phyloP scores from a whole-genome alignment of 30 jellyfish, hydroid and myxozoan genomes.

The Cassiopea andromeda region DNA sequence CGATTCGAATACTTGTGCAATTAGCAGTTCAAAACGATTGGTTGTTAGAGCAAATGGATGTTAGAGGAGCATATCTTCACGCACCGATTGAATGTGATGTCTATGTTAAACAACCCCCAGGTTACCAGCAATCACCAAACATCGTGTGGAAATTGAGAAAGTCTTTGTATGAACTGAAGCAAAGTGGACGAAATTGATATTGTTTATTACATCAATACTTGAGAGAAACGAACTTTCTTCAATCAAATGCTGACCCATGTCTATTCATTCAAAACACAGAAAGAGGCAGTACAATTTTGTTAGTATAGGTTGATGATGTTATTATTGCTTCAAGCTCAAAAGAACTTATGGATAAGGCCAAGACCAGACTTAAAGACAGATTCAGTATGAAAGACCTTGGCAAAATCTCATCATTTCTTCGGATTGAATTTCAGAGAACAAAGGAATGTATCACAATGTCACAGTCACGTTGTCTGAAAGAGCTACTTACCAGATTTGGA shows the following conservation, averaged over 20 bases:
- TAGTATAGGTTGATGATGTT: constrained; percentile 56
- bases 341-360: neutral
- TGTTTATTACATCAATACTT: constrained; percentile 12
- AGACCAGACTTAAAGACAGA: neutral
- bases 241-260: constrained; percentile 75
- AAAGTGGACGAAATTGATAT: constrained; percentile 80
- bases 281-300: neutral
- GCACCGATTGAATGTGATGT: constrained; percentile 67
- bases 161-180: constrained; percentile 76
- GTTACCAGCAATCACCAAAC: constrained; percentile 22
- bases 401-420: constrained; percentile 63
- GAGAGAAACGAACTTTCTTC: constrained; percentile 4
- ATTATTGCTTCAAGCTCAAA: constrained; percentile 35
- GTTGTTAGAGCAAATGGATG: constrained; percentile 58
- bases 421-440: constrained; percentile 16
- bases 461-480: constrained; percentile 10
- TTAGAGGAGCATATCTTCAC: constrained; percentile 63
- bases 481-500: constrained; percentile 21
- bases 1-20: constrained; percentile 39
- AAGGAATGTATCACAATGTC: constrained; percentile 40
- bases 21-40: constrained; percentile 28
- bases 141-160: constrained; percentile 70
- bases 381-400: constrained; percentile 79
- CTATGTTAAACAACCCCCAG: constrained; percentile 59
- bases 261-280: neutral